Base-by-base conservation (phyloP, 2,113 vertebrate genomes). In the Cyprinus carpio region DNA sequence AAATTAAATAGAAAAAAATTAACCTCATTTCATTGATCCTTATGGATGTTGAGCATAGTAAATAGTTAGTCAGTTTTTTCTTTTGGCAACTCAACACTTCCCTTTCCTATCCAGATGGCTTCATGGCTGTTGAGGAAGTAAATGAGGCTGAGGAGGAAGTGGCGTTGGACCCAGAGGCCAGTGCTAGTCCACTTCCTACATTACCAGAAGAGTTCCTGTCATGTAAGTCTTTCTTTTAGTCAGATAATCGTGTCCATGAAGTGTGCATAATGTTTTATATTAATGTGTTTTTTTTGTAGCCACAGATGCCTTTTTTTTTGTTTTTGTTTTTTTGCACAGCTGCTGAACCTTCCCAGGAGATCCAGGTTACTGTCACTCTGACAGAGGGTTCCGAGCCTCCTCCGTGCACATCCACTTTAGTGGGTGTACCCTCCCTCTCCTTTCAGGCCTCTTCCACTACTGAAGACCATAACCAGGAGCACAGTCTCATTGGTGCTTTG, bases 361-460 rank as follows among this genome's bases (percentile, higher is more conserved):
- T 90, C 76, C 89, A 88, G 82, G 90, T 89, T 46, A 90, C 89
- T 0, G 90, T 87, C 18, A 90, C 88, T 18, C 82, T 90, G 87
- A 91, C 90, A 0, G 85, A 86, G 72, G 85, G 84, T 15, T 74
- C 81, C 0, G 58, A 58, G 13, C 82, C 85, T 18, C 89, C 87
- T 37, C 81, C 54, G 6, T 60, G 76, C 74, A 74, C 78, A 1
- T 27, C 82, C 23, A 69, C 78, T 13, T 75, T 83, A 84, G 87
- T 90, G 87, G 84, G 91, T 76, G 94, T 92, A 86, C 67, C 80
- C 4, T 84, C 93, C 4, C 89, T 85, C 88, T 84, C 92, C 87
- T 89, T 91, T 87, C 90, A 75, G 79, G 67, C 60, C 18, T 82
- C 78, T 65, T 75, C 82, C 29, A 37, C 86, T 74, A 88, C 90